Evolutionary conservation across 2,888 invertebrate species (phyloP).

Genomic region (Limnephilus lunatus): DNA sequence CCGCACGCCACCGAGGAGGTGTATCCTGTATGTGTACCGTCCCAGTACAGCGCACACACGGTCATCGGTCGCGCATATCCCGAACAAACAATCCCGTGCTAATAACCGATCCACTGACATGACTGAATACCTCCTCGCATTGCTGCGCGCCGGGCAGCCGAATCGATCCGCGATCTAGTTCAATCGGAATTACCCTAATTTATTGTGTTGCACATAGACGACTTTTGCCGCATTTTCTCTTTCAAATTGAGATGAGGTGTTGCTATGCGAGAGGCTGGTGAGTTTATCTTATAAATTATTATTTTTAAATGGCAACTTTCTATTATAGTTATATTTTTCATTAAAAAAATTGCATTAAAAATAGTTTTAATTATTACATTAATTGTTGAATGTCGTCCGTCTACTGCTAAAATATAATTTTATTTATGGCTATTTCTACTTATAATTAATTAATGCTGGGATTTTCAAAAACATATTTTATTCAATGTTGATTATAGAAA

Average conservation of each 20-base stretch:
- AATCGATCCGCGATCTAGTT: slow-evolving; percentile 26
- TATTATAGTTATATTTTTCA: background rate
- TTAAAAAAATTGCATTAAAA: background rate
- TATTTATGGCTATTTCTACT: background rate
- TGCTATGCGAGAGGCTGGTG: slow-evolving; percentile 18
- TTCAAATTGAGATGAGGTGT: slow-evolving; percentile 5
- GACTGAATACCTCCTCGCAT: slow-evolving; percentile 28
- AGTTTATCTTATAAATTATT: background rate
- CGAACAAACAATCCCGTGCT: slow-evolving; percentile 7
- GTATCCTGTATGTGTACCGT: background rate
- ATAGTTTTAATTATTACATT: background rate
- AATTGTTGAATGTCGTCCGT: slow-evolving; percentile 2
- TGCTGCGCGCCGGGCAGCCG: slow-evolving; percentile 33
- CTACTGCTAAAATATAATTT: background rate
- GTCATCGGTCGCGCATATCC: background rate
- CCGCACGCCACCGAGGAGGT: slow-evolving; percentile 54
- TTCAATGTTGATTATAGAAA: too few relatives aligned
- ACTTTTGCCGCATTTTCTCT: slow-evolving; percentile 34
- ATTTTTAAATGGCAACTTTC: background rate
- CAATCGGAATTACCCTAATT: background rate
- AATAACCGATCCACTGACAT: slow-evolving; percentile 33
- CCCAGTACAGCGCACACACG: background rate
- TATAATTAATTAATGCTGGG: background rate
- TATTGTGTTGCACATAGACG: background rate
- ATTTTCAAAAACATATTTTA: background rate